Conservation (phyloP, 2,113 vertebrate genomes). For the Chrysochloris asiatica region DNA sequence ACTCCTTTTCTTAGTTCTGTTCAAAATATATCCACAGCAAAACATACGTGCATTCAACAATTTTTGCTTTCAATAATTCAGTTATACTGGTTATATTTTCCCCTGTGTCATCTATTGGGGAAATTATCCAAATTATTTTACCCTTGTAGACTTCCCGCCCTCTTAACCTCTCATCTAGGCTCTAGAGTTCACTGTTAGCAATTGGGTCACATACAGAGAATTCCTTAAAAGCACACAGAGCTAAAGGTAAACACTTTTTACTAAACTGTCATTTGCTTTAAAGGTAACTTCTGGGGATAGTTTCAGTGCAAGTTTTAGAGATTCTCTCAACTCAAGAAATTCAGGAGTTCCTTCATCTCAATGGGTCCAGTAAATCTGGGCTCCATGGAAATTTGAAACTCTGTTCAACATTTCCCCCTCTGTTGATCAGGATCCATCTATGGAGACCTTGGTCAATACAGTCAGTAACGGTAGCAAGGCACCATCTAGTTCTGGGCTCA, state of each 20-base stretch:
- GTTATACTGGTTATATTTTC: too few relatives aligned
- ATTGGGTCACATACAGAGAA: too few relatives aligned
- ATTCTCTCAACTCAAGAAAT: neutral
- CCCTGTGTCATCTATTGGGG: too few relatives aligned
- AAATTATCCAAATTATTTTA: too few relatives aligned
- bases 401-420: neutral
- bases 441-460: neutral
- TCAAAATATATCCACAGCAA: too few relatives aligned
- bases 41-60: too few relatives aligned
- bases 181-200: too few relatives aligned
- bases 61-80: too few relatives aligned
- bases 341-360: neutral
- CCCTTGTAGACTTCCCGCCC: too few relatives aligned
- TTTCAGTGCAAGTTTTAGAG: neutral
- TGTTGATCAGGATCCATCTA: neutral
- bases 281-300: neutral
- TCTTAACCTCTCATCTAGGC: too few relatives aligned
- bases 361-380: neutral
- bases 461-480: neutral
- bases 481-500: neutral
- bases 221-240: neutral
- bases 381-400: neutral
- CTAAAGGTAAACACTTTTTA: neutral
- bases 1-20: too few relatives aligned
- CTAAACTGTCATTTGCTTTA: neutral